Percentiles rank a stretch among this genome's conserved stretches.
These are phyloP conservation scores for Tragelaphus eurycerus DNA, from an alignment of 2,797 vertebrate species.

Conservation along the genomic window DNA sequence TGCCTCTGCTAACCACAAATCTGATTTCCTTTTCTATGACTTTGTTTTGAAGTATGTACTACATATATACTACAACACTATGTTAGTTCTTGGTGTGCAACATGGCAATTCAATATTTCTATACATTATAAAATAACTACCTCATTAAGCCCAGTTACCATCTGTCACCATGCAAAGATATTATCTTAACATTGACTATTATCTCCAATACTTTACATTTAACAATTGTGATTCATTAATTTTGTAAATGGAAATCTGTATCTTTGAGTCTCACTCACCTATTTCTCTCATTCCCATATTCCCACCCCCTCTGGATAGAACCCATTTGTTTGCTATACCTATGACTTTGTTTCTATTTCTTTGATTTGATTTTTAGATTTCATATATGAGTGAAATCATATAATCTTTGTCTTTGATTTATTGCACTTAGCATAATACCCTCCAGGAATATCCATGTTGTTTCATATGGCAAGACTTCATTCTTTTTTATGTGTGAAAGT, in stretches of 20 bases:
- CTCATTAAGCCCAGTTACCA: background rate
- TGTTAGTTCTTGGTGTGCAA: background rate
- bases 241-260: background rate
- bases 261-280: background rate
- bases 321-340: background rate
- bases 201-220: background rate
- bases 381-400: background rate
- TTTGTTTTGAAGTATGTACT: background rate
- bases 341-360: background rate
- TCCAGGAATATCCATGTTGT: background rate
- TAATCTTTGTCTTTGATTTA: background rate
- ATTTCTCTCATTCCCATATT: background rate
- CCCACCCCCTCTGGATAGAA: background rate
- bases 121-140: background rate
- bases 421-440: background rate
- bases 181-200: background rate
- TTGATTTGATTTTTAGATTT: background rate
- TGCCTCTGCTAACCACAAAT: background rate
- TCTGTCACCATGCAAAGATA: background rate
- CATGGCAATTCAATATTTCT: background rate
- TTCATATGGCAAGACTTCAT: background rate
- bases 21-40: background rate
- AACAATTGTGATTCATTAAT: background rate
- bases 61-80: background rate
- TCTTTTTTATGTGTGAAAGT: background rate